Evolutionary conservation across 2,113 vertebrate genomes (phyloP).

Genomic region (Anoplopoma fimbria): DNA sequence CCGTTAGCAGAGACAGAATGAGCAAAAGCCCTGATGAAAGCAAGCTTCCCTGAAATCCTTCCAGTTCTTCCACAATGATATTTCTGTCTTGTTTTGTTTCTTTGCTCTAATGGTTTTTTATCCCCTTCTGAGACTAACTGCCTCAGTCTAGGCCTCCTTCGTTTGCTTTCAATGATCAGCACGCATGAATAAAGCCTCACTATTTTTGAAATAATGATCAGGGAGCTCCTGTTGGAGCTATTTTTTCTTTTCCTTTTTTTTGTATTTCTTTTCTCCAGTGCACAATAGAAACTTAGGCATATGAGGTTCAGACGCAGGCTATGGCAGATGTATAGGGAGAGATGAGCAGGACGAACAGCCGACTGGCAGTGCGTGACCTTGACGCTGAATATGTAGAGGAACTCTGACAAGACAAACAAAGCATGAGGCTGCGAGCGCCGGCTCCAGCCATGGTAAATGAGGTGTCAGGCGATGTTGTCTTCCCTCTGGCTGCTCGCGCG

Average conservation of each 20-base stretch:
- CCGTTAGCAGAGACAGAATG: conserved; percentile 11
- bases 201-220: conserved; percentile 68
- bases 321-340: conserved; percentile 49
- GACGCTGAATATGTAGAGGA: conserved; percentile 67
- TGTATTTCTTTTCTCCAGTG: neutral
- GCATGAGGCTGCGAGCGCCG: conserved; percentile 63
- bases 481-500: conserved; percentile 69
- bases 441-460: conserved; percentile 66
- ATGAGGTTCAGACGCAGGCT: conserved; percentile 45
- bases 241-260: neutral
- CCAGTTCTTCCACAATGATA: conserved; percentile 41
- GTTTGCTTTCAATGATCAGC: conserved; percentile 59
- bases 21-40: conserved; percentile 51
- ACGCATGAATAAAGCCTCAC: conserved; percentile 58
- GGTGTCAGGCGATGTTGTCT: conserved; percentile 71
- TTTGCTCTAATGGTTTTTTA: conserved; percentile 56
- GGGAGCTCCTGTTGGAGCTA: conserved; percentile 29
- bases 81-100: conserved; percentile 61
- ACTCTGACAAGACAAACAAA: conserved; percentile 79
- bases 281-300: conserved; percentile 46
- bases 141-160: conserved; percentile 51
- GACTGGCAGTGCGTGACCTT: conserved; percentile 73
- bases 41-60: conserved; percentile 41
- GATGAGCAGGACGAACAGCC: conserved; percentile 62
- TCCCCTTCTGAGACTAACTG: conserved; percentile 54